phyloP scores from a whole-genome alignment of 2,797 vertebrate genomes.

The Selene dorsalis region DNA sequence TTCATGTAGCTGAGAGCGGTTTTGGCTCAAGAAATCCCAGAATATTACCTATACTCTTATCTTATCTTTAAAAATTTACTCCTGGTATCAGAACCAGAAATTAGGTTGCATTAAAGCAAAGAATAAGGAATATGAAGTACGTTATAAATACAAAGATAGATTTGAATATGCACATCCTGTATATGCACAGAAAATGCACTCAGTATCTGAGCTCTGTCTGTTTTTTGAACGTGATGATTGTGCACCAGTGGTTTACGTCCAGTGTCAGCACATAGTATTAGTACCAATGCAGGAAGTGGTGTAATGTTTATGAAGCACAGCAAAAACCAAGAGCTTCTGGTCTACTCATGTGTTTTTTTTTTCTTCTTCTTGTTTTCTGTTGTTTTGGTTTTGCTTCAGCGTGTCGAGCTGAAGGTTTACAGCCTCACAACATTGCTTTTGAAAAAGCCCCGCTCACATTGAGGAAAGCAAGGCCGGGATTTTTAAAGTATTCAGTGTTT shows the following conservation, averaged over 20 bases:
- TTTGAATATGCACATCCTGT: too few relatives aligned
- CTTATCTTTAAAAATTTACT: too few relatives aligned
- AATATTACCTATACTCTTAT: background rate
- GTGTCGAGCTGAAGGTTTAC: slow-evolving; percentile 15
- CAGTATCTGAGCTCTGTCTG: background rate
- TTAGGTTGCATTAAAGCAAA: too few relatives aligned
- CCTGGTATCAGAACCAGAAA: too few relatives aligned
- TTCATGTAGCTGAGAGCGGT: too few relatives aligned
- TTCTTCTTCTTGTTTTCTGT: too few relatives aligned
- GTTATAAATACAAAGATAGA: too few relatives aligned
- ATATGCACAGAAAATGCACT: too few relatives aligned
- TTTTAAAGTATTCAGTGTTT: slow-evolving; percentile 9
- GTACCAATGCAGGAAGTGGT: background rate
- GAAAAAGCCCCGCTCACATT: background rate
- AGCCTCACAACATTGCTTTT: background rate
- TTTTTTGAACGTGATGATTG: background rate
- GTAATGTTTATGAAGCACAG: background rate
- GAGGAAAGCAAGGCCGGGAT: slow-evolving; percentile 44
- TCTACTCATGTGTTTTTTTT: background rate
- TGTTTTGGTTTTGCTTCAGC: background rate
- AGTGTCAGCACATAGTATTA: background rate
- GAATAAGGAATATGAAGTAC: too few relatives aligned
- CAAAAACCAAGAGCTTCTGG: background rate
- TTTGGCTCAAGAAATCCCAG: background rate
- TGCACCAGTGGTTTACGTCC: background rate